These are phyloP conservation scores for Chaetodon trifascialis DNA, from an alignment of 2,113 vertebrate genomes.

Conservation along the genomic window DNA sequence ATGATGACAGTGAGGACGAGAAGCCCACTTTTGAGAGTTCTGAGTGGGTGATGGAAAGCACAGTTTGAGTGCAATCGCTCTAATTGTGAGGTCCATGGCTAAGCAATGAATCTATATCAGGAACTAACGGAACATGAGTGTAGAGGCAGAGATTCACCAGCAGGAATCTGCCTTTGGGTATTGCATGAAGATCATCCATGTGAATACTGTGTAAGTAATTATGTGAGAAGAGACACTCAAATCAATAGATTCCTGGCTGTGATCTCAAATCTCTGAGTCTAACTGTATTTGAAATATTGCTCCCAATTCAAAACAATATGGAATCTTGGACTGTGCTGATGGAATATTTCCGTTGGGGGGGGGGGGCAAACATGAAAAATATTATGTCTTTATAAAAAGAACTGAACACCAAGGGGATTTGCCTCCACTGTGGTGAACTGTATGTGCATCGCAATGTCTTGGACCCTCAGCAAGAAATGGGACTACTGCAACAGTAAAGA, in stretches of 20 bases:
- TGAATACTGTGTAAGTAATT: conserved; percentile 77
- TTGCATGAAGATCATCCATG: conserved; percentile 79
- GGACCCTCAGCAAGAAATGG: conserved; percentile 69
- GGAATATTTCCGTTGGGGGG: conserved; percentile 51
- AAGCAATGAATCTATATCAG: conserved; percentile 87
- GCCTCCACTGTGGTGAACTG: conserved; percentile 53
- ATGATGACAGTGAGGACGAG: conserved; percentile 91
- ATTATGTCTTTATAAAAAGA: conserved; percentile 62
- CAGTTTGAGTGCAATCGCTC: conserved; percentile 82
- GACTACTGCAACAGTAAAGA: conserved; percentile 68
- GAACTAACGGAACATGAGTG: conserved; percentile 82
- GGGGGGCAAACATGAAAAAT: conserved; percentile 42
- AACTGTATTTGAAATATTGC: conserved; percentile 63
- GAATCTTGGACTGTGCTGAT: conserved; percentile 45
- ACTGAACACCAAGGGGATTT: conserved; percentile 71
- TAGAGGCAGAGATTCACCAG: conserved; percentile 53
- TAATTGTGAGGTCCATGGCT: conserved; percentile 82
- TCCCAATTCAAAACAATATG: conserved; percentile 46
- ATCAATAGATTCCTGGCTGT: conserved; percentile 55
- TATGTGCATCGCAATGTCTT: conserved; percentile 64
- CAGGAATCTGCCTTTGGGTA: conserved; percentile 61
- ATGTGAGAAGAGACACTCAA: conserved; percentile 60
- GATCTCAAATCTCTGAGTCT: conserved; percentile 59
- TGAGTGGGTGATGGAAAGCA: conserved; percentile 99
- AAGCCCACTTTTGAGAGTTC: conserved; percentile 90